phyloP scores from a whole-genome alignment of 2,888 invertebrate species.

The Nesidiocoris tenuis region DNA sequence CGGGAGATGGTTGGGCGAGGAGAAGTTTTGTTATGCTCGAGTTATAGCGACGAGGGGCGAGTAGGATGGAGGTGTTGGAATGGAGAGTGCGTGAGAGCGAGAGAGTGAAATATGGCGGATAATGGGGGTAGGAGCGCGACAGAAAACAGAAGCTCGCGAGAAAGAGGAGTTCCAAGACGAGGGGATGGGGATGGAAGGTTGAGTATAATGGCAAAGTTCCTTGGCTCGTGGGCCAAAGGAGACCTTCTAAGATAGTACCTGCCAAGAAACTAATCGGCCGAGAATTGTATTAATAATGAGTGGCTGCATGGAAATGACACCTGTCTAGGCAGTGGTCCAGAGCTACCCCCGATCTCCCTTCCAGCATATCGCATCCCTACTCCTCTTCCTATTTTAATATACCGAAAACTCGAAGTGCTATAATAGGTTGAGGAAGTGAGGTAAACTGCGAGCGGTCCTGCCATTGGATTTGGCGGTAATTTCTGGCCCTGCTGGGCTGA shows the following conservation, averaged over 20 bases:
- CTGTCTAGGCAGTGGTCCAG: constrained; percentile 46
- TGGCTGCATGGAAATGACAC: constrained; percentile 44
- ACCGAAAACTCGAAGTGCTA: background rate
- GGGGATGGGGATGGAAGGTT: background rate
- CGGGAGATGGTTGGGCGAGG: background rate
- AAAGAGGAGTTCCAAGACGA: background rate
- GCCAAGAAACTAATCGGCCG: constrained; percentile 46
- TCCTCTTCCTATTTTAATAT: constrained; percentile 1
- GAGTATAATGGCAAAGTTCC: constrained; percentile 43
- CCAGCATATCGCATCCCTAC: background rate
- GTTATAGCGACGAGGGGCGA: constrained; percentile 10
- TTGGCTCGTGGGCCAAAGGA: constrained; percentile 39
- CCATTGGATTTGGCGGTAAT: constrained; percentile 36
- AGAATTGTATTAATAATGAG: constrained; percentile 46
- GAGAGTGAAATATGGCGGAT: background rate
- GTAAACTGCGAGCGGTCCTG: constrained; percentile 34
- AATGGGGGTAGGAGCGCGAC: background rate
- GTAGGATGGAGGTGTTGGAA: background rate
- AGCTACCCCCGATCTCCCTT: background rate
- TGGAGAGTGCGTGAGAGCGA: background rate
- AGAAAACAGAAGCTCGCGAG: background rate
- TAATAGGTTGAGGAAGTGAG: background rate
- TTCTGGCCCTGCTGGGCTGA: too few relatives aligned
- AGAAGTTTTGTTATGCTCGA: constrained; percentile 36
- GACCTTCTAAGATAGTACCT: constrained; percentile 40